Base-by-base conservation (phyloP, 2,888 invertebrate genomes). In the Falcaria lacertinaria region DNA sequence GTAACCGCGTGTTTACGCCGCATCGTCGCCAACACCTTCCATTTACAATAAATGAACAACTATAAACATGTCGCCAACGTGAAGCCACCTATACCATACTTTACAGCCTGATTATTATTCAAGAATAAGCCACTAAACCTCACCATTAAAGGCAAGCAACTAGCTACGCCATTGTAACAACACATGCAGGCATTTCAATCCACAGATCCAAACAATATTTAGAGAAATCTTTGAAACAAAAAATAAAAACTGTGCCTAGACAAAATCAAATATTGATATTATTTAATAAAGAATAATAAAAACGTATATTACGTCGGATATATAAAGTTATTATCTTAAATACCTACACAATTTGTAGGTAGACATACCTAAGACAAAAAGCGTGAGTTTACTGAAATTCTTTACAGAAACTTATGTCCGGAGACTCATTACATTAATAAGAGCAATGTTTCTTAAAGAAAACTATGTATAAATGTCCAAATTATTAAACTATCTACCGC, bases 401-500 rank as follows among this genome's bases (percentile, higher is more conserved):
- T 14, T 15, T 14, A 15, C 5, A 1, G 28, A 6, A 22, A 15
- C 22, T 14, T 25, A 25, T 45, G 66, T 71, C 73, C 74, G 67
- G 70, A 49, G 41, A 37, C 42, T 38, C 38, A 11, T 39, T 19
- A 44, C 53, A 46, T 34, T 45, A 35, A 28, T 50, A 51, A 38
- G 34, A 50, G 45, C 22, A 13, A 40, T 55, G n/a, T 61, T 70
- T 58, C 49, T 33, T 42, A 36, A 43, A 52, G 19, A 34, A 51
- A 58, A 57, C 44, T 39, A 40, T 42, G 45, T 50, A 48, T 53
- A 68, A 59, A 55, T 45, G 42, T 42, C 36, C 43, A 52, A 64
- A 65, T 48, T 50, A 45, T 42, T 44, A 35, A 57, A 54, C 60
- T 70, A 65, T 64, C 56, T 64, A 57, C 78, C 81, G 85, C 80